Conservation (phyloP, 2,113 vertebrate genomes). For the Lycocorax pyrrhopterus region DNA sequence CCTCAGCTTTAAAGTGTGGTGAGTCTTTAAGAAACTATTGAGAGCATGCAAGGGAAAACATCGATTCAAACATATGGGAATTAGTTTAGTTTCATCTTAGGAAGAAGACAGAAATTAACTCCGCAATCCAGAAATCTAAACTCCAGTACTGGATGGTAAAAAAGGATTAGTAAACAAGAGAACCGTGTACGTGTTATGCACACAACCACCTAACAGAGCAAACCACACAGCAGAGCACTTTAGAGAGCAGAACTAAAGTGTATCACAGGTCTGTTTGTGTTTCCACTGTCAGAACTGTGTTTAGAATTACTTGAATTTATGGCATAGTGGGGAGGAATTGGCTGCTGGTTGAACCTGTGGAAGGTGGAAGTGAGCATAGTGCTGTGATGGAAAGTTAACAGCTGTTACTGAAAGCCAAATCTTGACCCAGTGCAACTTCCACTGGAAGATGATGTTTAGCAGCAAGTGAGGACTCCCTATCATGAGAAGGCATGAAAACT, state of each 20-base stretch:
- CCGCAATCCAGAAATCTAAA: neutral
- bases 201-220: neutral
- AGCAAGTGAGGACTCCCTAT: neutral
- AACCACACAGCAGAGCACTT: neutral
- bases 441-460: neutral
- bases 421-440: neutral
- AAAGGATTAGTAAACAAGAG: neutral
- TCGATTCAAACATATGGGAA: neutral
- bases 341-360: neutral
- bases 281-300: neutral
- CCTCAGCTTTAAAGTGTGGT: neutral
- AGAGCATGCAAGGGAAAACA: neutral
- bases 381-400: neutral
- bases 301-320: neutral
- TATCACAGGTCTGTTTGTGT: neutral
- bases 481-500: neutral
- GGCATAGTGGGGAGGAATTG: neutral
- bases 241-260: neutral
- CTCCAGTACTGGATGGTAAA: neutral
- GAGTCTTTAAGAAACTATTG: neutral
- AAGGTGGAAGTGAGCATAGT: neutral
- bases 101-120: neutral
- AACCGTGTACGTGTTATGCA: rapidly evolving
- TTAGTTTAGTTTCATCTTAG: neutral
- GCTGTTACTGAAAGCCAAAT: neutral